phyloP scores from a whole-genome alignment of 37 sponge, comb jelly and placozoan species.

The Hormiphora californensis region DNA sequence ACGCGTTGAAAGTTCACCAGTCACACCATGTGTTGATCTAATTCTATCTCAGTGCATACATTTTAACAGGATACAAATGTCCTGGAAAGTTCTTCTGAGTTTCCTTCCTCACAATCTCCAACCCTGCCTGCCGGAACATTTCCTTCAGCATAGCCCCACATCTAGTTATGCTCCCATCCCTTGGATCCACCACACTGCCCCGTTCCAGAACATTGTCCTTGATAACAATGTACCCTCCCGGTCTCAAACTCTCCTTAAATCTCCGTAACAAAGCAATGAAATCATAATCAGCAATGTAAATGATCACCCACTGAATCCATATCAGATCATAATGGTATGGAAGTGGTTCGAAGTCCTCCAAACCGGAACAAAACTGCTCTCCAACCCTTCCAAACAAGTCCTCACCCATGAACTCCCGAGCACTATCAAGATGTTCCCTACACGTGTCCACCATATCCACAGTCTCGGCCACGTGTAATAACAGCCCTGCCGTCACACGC shows the following conservation, averaged over 20 bases:
- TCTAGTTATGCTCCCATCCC: conserved; percentile 74
- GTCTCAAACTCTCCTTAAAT: conserved; percentile 59
- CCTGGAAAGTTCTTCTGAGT: conserved; percentile 66
- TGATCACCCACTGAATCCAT: conserved; percentile 90
- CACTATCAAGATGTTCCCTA: conserved; percentile 61
- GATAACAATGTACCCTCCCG: conserved; percentile 65
- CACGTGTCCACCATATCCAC: conserved; percentile 85
- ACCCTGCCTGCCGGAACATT: conserved; percentile 59
- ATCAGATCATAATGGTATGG: conserved; percentile 68
- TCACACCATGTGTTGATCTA: no score
- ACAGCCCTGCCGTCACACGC: conserved; percentile 64
- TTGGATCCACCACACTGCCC: conserved; percentile 58
- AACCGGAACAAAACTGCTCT: no score
- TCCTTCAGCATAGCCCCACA: conserved; percentile 54
- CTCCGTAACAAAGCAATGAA: conserved; percentile 65
- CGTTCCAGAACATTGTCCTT: conserved; percentile 75
- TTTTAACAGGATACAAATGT: conserved; percentile 61
- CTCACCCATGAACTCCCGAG: conserved; percentile 60
- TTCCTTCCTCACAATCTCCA: conserved; percentile 61
- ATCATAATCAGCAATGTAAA: conserved; percentile 82
- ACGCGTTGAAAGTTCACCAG: no score
- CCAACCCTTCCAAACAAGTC: neutral
- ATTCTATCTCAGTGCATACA: no score
- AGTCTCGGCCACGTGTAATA: conserved; percentile 68
- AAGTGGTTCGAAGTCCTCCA: conserved; percentile 72